phyloP scores from a whole-genome alignment of 2,888 invertebrate species.

The Tethea ocularis region DNA sequence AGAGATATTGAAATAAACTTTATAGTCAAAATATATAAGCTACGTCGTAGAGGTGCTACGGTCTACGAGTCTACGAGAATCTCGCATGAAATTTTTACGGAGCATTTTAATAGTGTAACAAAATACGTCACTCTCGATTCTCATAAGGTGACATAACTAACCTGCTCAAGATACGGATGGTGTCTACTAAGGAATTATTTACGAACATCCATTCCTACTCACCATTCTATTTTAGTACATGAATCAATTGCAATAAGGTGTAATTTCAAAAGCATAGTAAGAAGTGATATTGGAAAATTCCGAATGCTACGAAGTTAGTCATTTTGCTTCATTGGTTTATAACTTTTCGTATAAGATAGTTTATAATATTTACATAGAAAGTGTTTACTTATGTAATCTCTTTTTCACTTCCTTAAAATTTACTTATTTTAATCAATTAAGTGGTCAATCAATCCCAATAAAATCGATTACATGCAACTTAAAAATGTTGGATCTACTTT shows the following conservation, averaged over 20 bases:
- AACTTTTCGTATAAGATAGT: neutral
- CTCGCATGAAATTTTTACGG: neutral
- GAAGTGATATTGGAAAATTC: neutral
- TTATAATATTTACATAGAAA: neutral
- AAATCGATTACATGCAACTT: no score
- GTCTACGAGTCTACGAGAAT: neutral
- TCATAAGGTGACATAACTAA: conserved; percentile 50
- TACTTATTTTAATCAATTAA: no score
- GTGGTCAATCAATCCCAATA: no score
- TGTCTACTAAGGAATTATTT: conserved; percentile 53
- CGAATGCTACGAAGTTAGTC: neutral
- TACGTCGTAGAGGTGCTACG: neutral
- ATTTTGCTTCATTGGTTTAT: neutral
- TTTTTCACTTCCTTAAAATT: no score
- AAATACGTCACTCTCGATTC: conserved; percentile 53
- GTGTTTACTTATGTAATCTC: no score
- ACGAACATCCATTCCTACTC: conserved; percentile 24
- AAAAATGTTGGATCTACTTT: no score
- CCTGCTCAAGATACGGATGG: conserved; percentile 40
- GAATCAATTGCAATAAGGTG: conserved; percentile 7
- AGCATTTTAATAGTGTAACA: neutral
- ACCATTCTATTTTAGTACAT: conserved; percentile 22
- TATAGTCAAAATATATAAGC: neutral
- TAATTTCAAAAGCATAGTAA: conserved; percentile 12
- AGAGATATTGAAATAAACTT: no score